Base-by-base conservation (phyloP, 2,797 vertebrate genomes). In the Lophura swinhoii region DNA sequence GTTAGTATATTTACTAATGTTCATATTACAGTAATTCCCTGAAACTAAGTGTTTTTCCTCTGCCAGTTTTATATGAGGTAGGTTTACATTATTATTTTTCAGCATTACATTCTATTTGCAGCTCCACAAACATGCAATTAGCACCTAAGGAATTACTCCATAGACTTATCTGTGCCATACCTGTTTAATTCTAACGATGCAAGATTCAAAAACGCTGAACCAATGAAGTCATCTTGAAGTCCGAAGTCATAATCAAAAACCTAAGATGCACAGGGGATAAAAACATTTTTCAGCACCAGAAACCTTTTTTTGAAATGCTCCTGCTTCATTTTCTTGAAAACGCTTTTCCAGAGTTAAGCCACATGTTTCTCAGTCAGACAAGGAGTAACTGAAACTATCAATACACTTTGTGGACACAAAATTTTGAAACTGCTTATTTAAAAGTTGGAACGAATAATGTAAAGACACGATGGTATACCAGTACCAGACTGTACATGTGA, bases 241-340 rank as follows among this genome's bases (percentile, higher is more conserved):
- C 99, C 99, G 97, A 99, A 99, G 96, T 99, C 99, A 98, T 99
- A 99, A 96, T 99, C 99, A 97, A 99, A 99, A 80, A 99, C 99
- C 99, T 99, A 94, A 33, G 13, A 64, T 31, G 14, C 8, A 94
- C 12, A 96, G 41, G 59, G 91, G 33, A 92, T 8, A 76, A 12
- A 91, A 56, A n/a, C 23, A 72, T 76, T 77, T 93, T 66, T 68
- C 29, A 92, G 14, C 24, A 66, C 1, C 10, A 41, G 33, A 56
- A 73, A 81, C 39, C 0, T 43, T 71, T 59, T 18, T 44, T 28
- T 60, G 35, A 21, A 76, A 55, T 41, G 55, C 77, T 69, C 26
- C 68, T 39, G 12, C 37, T 60, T 84, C 62, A 51, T 35, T 20
- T 60, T 74, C 75, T 64, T 46, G 33, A 88, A 85, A 66, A 6